Base-by-base conservation (phyloP, 1,140 invertebrate species). In the Radopholus similis region DNA sequence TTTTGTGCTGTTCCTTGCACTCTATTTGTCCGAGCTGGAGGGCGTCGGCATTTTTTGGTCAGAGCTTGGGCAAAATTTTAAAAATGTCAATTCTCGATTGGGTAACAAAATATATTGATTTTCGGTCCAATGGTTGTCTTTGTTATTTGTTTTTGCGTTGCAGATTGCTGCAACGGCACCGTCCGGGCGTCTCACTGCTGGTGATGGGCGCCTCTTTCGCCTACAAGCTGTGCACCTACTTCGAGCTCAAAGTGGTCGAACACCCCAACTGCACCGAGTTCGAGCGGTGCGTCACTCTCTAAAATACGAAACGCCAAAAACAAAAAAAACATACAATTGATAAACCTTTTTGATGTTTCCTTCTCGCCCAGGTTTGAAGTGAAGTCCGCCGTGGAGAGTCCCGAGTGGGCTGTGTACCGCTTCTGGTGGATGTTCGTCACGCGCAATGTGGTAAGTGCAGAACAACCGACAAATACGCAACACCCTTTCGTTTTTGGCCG, bases 371-470 rank as follows among this genome's bases (percentile, higher is more conserved):
- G 47, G 15, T 51, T 51, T 23, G 47, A 51, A 51, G 47, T 51
- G 21, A 21, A 28, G 23, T 51, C 47, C 23, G 47, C 47, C 9
- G 47, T 51, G 47, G 47, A 51, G 21, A 28, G 47, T 2, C 21
- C 23, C 4, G 47, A 51, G 30, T 51, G 47, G 47, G 5, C 23
- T 9, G 4, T 55, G 57, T 76, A 44, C 26, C 77, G 72, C 11
- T 81, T 80, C 42, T 80, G 72, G 71, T 81, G 74, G 74, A 80
- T 80, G 78, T 80, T 80, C 51, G 42, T 81, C 9, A 63, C 73
- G 6, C 34, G 77, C 32, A 80, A 80, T 58, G 21, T 75, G 18
- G 47, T 80, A 59, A 38, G 9, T 8, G 30, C 15, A 63, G n/a
- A 40, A n/a, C n/a, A n/a, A n/a, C n/a, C n/a, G n/a, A n/a, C n/a